Evolutionary conservation across 2,113 vertebrate species (phyloP).

Genomic region (Tapirus terrestris): DNA sequence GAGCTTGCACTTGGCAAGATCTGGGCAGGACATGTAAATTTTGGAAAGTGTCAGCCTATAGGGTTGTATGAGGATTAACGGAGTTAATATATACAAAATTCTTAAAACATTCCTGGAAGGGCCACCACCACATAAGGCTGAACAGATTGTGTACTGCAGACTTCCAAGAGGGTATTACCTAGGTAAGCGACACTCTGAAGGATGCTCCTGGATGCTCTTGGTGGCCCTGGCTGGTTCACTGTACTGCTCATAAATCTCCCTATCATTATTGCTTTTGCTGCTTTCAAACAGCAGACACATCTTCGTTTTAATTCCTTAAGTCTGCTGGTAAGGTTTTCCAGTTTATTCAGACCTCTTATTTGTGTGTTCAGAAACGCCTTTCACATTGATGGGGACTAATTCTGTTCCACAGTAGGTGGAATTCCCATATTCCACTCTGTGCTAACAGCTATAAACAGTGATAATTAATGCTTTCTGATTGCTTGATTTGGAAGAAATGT

Average conservation of each 20-base stretch:
- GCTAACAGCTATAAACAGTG: conserved; percentile 69
- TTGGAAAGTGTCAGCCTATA: background rate
- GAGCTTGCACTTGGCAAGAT: background rate
- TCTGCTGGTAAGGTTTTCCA: conserved; percentile 43
- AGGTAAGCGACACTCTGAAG: background rate
- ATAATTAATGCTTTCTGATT: conserved; percentile 81
- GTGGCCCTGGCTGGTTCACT: background rate
- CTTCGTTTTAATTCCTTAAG: conserved; percentile 35
- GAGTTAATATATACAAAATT: background rate
- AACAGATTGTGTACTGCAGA: background rate
- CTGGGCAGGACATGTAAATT: background rate
- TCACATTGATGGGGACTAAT: conserved; percentile 75
- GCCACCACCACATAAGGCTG: background rate
- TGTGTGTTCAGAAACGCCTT: conserved; percentile 64
- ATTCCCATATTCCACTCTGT: conserved; percentile 56
- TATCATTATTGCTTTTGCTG: conserved; percentile 1
- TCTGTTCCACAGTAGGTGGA: conserved; percentile 56
- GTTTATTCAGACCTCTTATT: conserved; percentile 41
- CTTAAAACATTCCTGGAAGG: background rate
- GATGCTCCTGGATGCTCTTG: background rate
- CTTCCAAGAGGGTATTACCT: background rate
- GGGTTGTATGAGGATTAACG: background rate
- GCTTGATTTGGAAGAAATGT: conserved; percentile 77
- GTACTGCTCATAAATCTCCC: background rate
- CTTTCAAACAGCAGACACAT: conserved; percentile 52